Evolutionary conservation across 1,140 invertebrate species (phyloP).

Genomic region (Ostrea edulis): DNA sequence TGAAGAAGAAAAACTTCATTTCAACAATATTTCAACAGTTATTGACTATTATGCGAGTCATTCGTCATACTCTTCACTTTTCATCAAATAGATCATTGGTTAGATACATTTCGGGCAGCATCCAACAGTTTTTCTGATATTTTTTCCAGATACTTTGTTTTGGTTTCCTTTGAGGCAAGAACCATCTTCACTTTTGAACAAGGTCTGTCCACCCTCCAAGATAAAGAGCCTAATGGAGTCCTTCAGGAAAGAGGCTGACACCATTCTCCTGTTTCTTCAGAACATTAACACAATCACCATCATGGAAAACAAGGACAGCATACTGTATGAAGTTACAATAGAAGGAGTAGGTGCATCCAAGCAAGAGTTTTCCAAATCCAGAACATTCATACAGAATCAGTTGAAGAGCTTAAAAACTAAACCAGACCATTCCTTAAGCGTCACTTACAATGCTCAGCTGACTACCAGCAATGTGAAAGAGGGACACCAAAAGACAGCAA

Average conservation of each 20-base stretch:
- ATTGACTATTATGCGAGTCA: too few species aligned
- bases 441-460: background rate
- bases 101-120: too few species aligned
- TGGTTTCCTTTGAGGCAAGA: constrained; percentile 64
- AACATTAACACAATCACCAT: constrained; percentile 31
- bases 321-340: constrained; percentile 8
- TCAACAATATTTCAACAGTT: too few species aligned
- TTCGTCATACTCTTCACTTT: too few species aligned
- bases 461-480: background rate
- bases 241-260: constrained; percentile 57
- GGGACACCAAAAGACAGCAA: background rate
- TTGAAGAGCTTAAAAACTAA: background rate
- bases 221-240: constrained; percentile 58
- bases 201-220: constrained; percentile 51
- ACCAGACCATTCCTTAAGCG: background rate
- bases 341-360: background rate
- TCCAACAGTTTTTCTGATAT: too few species aligned
- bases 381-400: background rate
- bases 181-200: constrained; percentile 50
- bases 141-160: constrained; percentile 62
- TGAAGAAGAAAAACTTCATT: too few species aligned
- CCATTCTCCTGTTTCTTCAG: constrained; percentile 63
- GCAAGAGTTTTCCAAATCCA: background rate
- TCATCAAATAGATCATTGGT: too few species aligned
- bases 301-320: background rate